Percentiles rank a stretch among this genome's conserved stretches.
Evolutionary conservation across 2,797 vertebrate species (phyloP).

Genomic region (Botia almorhae): DNA sequence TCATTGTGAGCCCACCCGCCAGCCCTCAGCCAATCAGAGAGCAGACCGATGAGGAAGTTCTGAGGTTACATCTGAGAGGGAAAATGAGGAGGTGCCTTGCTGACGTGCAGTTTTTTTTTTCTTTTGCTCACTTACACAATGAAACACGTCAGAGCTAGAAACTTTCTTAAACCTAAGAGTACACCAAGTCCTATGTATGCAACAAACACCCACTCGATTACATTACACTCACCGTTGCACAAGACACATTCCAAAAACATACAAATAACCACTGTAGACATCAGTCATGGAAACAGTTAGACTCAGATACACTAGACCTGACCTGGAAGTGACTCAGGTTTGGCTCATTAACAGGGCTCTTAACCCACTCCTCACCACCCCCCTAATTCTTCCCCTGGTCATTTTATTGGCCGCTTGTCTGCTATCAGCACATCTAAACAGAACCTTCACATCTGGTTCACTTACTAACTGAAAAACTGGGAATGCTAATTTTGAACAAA

Average conservation of each 20-base stretch:
- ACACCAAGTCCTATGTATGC: background rate
- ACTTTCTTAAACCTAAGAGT: background rate
- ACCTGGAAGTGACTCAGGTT: background rate
- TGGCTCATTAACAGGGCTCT: background rate
- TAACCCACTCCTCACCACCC: background rate
- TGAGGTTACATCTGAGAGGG: conserved; percentile 20
- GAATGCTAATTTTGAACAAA: conserved; percentile 8
- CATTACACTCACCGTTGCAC: background rate
- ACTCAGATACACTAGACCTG: background rate
- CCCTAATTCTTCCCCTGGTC: background rate
- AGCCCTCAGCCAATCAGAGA: conserved; percentile 36
- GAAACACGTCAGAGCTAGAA: conserved; percentile 16
- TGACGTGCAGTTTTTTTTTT: background rate
- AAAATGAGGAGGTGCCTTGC: conserved; percentile 26
- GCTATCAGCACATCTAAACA: conserved; percentile 16
- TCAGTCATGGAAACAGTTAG: background rate
- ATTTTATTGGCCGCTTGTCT: background rate
- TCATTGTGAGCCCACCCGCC: conserved; percentile 17
- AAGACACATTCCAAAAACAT: background rate
- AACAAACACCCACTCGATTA: background rate
- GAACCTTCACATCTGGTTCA: background rate
- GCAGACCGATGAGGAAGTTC: conserved; percentile 27
- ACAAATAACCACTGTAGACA: background rate
- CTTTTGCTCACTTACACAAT: conserved; percentile 34
- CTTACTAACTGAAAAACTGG: background rate